Evolutionary conservation across 2,797 vertebrate species (phyloP).

Genomic region (Sebastes cheni): DNA sequence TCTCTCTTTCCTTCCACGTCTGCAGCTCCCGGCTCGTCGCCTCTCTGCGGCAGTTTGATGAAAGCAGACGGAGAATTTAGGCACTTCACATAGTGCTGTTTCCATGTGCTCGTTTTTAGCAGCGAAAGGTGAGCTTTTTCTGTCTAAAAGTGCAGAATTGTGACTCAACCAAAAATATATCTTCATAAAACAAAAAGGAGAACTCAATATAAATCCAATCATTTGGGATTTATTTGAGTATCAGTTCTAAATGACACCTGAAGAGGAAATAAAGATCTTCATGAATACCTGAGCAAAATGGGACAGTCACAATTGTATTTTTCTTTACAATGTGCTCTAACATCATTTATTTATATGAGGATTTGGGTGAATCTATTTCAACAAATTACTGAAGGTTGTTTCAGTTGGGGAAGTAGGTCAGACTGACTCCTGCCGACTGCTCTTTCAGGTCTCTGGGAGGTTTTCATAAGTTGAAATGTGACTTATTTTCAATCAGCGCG

Average conservation of each 20-base stretch:
- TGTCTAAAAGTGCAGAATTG: not conserved
- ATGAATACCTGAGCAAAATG: not conserved
- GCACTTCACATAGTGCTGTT: conserved; percentile 10
- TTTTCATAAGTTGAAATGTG: not conserved
- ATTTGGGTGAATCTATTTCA: not conserved
- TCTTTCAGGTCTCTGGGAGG: not conserved
- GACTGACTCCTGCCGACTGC: not conserved
- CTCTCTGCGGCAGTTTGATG: conserved; percentile 24
- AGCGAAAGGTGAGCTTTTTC: not conserved
- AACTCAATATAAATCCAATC: not conserved
- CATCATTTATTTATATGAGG: not conserved
- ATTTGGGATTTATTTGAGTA: not conserved
- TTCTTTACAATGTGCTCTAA: not conserved
- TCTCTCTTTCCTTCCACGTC: not conserved
- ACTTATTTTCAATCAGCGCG: not conserved
- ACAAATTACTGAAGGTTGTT: not conserved
- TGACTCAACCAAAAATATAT: not conserved
- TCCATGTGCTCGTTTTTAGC: conserved; percentile 1
- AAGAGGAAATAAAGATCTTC: not conserved
- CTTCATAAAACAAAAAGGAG: not conserved
- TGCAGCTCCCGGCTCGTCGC: not conserved
- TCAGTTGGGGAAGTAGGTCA: conserved; percentile 13
- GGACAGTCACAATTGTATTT: not conserved
- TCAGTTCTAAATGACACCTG: not conserved
- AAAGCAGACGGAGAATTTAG: conserved; percentile 26